A percentile compares a stretch with the other conserved stretches of the same genome.
Evolutionary conservation across 2,888 invertebrate genomes (phyloP).

Genomic region (Agrochola circellaris): DNA sequence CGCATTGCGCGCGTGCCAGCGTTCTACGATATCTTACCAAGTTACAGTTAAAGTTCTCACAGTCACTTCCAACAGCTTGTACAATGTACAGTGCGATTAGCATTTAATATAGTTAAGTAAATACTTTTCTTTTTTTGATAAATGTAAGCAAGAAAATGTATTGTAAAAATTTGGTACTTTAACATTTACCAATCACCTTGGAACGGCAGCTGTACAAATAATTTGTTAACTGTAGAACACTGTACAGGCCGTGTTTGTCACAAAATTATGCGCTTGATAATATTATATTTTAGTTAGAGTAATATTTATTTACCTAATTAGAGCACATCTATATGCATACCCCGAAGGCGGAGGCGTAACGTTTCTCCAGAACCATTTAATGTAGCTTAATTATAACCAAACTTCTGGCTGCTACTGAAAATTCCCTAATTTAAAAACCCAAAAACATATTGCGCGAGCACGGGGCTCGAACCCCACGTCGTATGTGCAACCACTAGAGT

Average conservation of each 20-base stretch:
- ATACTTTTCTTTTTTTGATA: slow-evolving; percentile 1
- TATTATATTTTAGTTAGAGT: not conserved
- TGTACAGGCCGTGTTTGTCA: not conserved
- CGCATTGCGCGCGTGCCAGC: not conserved
- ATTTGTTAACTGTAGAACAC: not conserved
- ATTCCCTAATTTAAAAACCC: not conserved
- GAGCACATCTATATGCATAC: not conserved
- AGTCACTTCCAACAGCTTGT: slow-evolving; percentile 2
- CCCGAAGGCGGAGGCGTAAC: not conserved
- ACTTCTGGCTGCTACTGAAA: not conserved
- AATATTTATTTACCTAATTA: not conserved
- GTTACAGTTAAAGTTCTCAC: slow-evolving; percentile 22
- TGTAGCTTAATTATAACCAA: not conserved
- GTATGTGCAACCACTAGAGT: not conserved
- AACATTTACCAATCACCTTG: not conserved
- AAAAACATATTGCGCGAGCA: not conserved
- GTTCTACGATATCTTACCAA: slow-evolving; percentile 12
- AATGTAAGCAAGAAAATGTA: not conserved
- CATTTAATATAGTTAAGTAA: slow-evolving; percentile 4
- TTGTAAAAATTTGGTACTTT: not conserved
- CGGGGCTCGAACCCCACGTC: not conserved
- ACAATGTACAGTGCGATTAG: not conserved
- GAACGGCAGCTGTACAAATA: not conserved
- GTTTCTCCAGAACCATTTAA: not conserved
- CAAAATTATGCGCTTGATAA: not conserved